Percentiles rank a stretch among this genome's conserved stretches.
Conservation (phyloP, 2,888 invertebrate species). For the Parasteatoda lunata region DNA sequence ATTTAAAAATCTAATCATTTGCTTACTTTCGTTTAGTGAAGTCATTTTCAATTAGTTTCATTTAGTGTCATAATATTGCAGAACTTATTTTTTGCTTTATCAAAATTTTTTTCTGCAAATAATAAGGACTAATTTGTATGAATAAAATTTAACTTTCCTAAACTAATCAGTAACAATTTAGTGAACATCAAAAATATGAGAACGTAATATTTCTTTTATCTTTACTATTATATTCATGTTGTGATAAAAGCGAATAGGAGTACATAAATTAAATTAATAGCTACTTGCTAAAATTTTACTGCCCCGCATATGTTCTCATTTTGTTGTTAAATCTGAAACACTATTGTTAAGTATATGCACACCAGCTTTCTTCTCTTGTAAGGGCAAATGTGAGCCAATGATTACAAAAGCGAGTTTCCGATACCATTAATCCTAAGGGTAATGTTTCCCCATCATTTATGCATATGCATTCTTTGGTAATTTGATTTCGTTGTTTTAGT, state of each 20-base stretch:
- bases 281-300: background rate
- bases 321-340: background rate
- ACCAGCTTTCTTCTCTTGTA: background rate
- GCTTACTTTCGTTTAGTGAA: too few species aligned
- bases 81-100: too few species aligned
- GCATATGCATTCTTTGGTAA: too few species aligned
- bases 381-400: background rate
- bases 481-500: too few species aligned
- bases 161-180: too few species aligned
- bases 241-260: background rate
- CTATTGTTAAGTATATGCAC: background rate
- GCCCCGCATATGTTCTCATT: background rate
- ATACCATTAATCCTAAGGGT: background rate
- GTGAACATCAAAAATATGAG: background rate
- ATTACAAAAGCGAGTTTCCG: background rate
- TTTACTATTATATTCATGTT: background rate
- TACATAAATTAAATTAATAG: background rate
- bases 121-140: too few species aligned
- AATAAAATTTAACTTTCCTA: too few species aligned
- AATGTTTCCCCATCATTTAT: too few species aligned
- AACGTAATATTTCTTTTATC: background rate
- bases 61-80: too few species aligned
- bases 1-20: too few species aligned
- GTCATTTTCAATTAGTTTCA: too few species aligned
- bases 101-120: too few species aligned